A percentile compares a stretch with the other conserved stretches of the same genome.
phyloP scores from a whole-genome alignment of 2,797 vertebrate genomes.

The Rhyacichthys aspro region DNA sequence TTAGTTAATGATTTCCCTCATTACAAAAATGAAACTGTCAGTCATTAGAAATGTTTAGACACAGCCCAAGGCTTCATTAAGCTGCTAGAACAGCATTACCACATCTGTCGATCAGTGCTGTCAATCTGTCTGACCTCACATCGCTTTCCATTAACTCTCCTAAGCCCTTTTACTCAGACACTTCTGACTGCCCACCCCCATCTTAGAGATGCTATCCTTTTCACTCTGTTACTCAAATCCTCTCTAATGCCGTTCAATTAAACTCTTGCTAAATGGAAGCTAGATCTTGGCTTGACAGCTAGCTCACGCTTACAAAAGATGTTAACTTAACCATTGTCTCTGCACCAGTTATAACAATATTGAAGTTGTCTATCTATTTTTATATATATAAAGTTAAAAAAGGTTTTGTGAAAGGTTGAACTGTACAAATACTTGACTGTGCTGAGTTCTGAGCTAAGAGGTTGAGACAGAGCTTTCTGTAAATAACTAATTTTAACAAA shows the following conservation, averaged over 20 bases:
- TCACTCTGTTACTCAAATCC: conserved; percentile 50
- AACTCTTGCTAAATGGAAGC: conserved; percentile 43
- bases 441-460: too few species aligned
- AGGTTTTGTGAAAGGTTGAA: too few species aligned
- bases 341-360: conserved; percentile 1
- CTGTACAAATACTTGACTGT: too few species aligned
- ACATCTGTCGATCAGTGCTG: conserved; percentile 62
- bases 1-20: conserved; percentile 18
- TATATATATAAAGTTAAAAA: too few species aligned
- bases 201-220: conserved; percentile 37
- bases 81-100: conserved; percentile 47
- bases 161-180: conserved; percentile 35
- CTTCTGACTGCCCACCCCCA: conserved; percentile 3
- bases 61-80: conserved; percentile 42
- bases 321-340: conserved; percentile 21
- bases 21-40: conserved; percentile 26
- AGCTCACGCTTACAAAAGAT: conserved; percentile 29
- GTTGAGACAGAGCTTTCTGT: too few species aligned
- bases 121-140: conserved; percentile 60
- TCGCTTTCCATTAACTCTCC: conserved; percentile 64
- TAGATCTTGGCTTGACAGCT: conserved; percentile 52
- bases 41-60: conserved; percentile 39
- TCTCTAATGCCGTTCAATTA: conserved; percentile 51
- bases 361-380: too few species aligned
- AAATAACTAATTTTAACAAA: too few species aligned